These are phyloP conservation scores for Crypturellus undulatus DNA, from an alignment of 2,113 vertebrate genomes.

Conservation along the genomic window DNA sequence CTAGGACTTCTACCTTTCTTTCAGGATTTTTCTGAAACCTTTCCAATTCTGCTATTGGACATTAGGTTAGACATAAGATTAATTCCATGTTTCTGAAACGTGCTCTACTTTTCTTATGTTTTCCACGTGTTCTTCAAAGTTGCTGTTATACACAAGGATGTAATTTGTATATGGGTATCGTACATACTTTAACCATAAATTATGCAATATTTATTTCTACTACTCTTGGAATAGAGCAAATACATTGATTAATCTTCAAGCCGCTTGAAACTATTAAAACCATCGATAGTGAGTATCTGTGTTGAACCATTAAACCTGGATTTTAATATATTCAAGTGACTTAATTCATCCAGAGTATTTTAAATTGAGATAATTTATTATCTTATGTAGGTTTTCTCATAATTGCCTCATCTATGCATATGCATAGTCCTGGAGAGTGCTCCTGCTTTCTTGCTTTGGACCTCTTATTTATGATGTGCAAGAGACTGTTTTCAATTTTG, in stretches of 20 bases:
- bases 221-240: background rate
- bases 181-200: background rate
- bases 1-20: background rate
- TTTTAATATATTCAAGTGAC: background rate
- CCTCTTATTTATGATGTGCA: constrained; percentile 32
- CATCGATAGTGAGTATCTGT: background rate
- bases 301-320: background rate
- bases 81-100: constrained; percentile 10
- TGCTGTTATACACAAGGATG: background rate
- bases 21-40: background rate
- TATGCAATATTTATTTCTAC: constrained; percentile 15
- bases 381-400: constrained; percentile 16
- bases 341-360: background rate
- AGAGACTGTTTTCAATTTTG: constrained; percentile 36
- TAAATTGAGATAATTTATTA: background rate
- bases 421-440: background rate
- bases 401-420: background rate
- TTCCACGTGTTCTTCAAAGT: constrained; percentile 20
- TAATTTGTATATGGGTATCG: background rate
- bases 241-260: background rate
- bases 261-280: background rate
- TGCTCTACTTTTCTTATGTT: background rate
- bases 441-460: background rate
- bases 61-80: background rate
- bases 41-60: background rate